phyloP scores from a whole-genome alignment of 2,888 invertebrate species.

The Pseudococcus jackbeardsleyi region DNA sequence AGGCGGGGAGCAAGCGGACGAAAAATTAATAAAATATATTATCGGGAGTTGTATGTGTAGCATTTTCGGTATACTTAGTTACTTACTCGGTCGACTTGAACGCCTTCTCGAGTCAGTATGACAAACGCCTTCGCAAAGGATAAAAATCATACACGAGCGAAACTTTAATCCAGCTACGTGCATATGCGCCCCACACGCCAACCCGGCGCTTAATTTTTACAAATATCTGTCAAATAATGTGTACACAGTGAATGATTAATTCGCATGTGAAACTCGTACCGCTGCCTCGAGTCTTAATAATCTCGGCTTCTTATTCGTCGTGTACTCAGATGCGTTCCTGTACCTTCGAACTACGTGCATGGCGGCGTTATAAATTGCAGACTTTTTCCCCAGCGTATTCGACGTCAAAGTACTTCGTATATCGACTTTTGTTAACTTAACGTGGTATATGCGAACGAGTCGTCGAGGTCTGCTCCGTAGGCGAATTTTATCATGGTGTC shows the following conservation, averaged over 20 bases:
- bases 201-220: slow-evolving; percentile 8
- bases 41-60: background rate
- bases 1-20: background rate
- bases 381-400: background rate
- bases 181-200: background rate
- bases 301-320: background rate
- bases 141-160: slow-evolving; percentile 14
- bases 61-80: slow-evolving; percentile 20
- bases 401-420: background rate
- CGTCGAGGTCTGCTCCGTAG: background rate
- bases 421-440: background rate
- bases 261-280: background rate
- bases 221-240: slow-evolving; percentile 25
- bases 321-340: background rate
- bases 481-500: background rate
- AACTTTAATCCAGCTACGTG: slow-evolving; percentile 35
- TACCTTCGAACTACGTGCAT: background rate
- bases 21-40: slow-evolving; percentile 46
- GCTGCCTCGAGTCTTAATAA: background rate
- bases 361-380: slow-evolving; percentile 8
- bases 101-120: background rate
- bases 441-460: background rate
- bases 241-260: slow-evolving; percentile 1
- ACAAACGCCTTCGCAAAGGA: slow-evolving; percentile 13
- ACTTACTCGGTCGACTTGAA: background rate